These are phyloP conservation scores for Pimpla rufipes DNA, from an alignment of 2,888 invertebrate genomes.

Conservation along the genomic window DNA sequence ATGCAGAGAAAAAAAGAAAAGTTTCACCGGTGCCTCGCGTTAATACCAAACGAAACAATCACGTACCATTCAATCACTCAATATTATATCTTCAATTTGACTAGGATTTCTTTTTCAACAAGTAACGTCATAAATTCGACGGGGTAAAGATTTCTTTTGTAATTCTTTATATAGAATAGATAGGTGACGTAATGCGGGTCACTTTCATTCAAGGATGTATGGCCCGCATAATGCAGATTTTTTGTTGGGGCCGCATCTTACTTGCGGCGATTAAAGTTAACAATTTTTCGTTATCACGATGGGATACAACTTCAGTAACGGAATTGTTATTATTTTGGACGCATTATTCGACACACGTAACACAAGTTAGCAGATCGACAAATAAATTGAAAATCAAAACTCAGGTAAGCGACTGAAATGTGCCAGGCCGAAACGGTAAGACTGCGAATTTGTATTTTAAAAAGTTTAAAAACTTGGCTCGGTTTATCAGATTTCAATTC, in stretches of 20 bases:
- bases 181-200: constrained; percentile 1
- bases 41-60: constrained; percentile 41
- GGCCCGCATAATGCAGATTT: constrained; percentile 6
- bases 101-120: constrained; percentile 70
- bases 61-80: constrained; percentile 42
- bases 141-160: constrained; percentile 56
- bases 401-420: too few species aligned
- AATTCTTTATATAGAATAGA: constrained; percentile 39
- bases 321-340: background rate
- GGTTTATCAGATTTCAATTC: too few species aligned
- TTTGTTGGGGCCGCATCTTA: background rate
- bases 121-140: constrained; percentile 76
- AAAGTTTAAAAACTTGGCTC: too few species aligned
- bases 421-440: too few species aligned
- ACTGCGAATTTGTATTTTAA: too few species aligned
- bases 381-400: too few species aligned
- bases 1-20: constrained; percentile 58
- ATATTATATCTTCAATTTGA: constrained; percentile 57
- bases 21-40: constrained; percentile 36
- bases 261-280: background rate
- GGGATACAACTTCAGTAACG: background rate
- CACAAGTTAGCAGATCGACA: too few species aligned
- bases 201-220: constrained; percentile 42
- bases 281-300: background rate
- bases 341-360: background rate